Base-by-base conservation (phyloP, 1,140 invertebrate species). In the Mactra quadrangularis region DNA sequence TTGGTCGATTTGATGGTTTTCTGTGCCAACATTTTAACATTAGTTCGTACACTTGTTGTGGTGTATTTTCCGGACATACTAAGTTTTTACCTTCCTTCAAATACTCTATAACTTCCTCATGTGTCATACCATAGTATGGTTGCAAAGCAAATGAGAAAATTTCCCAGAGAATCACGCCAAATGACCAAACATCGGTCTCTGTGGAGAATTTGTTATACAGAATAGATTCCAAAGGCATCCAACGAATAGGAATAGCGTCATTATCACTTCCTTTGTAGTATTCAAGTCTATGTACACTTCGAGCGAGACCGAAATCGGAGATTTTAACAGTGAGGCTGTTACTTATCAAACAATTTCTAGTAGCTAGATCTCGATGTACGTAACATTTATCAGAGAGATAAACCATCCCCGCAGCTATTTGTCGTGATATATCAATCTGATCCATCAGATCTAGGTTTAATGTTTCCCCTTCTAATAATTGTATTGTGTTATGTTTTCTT, bases 171-270 rank as follows among this genome's bases (percentile, higher is more conserved):
- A 99, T 96, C 45, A 99, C 97, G 11, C 98, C 98, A 93, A 98
- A 99, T 52, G 97, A 98, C 98, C 98, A 99, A 15, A 99, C 97
- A 93, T 99, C 98, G 74, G 97, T 98, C 93, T 99, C 97, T 0
- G 97, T 97, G 1, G 98, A 98, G 90, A 99, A 99, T 94, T 99
- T 87, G 52, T 98, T 98, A 93, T 98, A 99, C 0, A 99, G 93
- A 90, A 99, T 98, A 7, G 98, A 97, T 92, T 99, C 99, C 3
- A 98, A 97, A 29, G 98, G 97, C 97, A 99, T 99, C 95, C 95
- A 95, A n/a, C 95, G 91, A 41, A 95, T 94, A 0, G 95, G 94
- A 27, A 95, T 90, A 15, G 94, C 91, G 68, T 94, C 93, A 85
- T 94, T 87, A 57, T 93, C 92, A 72, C 94, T 93, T 33, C 95